Base-by-base conservation (phyloP, 1,140 invertebrate species). In the Nomia melanderi region DNA sequence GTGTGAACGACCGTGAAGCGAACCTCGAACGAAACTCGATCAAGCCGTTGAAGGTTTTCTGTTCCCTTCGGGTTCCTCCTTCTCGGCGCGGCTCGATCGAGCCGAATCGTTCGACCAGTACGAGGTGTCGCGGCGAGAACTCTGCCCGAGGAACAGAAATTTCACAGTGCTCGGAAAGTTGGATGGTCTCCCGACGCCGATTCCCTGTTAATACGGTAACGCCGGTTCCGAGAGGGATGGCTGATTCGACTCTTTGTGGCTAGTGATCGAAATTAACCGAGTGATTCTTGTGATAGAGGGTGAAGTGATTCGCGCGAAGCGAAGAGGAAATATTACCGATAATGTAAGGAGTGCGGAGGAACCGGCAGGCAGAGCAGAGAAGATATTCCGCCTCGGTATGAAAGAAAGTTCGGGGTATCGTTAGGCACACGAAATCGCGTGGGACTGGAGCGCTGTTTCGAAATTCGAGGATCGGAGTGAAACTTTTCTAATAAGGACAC, bases 1-100 rank as follows among this genome's bases (percentile, higher is more conserved):
- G 86, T 88, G 87, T 88, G 87, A 88, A 88, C 87, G 87, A 88
- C 87, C 87, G 86, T 85, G 64, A 78, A 78, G 85, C 66, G 47
- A 86, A 82, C 69, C 62, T 80, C 83, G 83, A 79, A 74, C 63
- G 66, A 82, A 79, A 69, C 50, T 59, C 41, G 29, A 50, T 41
- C 54, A 4, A 71, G 29, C 44, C 44, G 41, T 71, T 31, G 57
- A 71, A 31, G 57, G 56, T 31, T 62, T 77, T 77, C 67, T 20
- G 17, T 77, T 41, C 74, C 1, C 14, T n/a, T 17, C 8, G 9
- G 1, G 2, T 25, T 44, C 53, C 29, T 54, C 8, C 50, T 25
- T 27, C 25, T 41, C 14, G 1, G 9, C 8, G 1, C 14, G 11
- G 53, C 2, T 25, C 41, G 41, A 1, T 44, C 41, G 41, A 44